Evolutionary conservation across 2,797 vertebrate genomes (phyloP).

Genomic region (Anguilla pacifica): DNA sequence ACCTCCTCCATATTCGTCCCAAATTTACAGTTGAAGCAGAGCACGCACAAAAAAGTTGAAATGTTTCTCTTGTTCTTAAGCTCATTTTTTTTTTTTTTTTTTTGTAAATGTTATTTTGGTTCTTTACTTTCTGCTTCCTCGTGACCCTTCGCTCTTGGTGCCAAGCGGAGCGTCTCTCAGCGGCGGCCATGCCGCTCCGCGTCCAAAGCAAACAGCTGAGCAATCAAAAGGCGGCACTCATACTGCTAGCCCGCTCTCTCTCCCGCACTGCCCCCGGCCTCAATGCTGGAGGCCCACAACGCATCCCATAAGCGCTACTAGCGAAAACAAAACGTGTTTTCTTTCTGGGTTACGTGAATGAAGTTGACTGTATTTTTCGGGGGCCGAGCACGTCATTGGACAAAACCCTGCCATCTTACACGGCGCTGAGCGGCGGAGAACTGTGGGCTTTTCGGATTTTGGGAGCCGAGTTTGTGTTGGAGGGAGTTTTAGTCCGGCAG

Average conservation of each 20-base stretch:
- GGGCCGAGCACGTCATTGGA: background rate
- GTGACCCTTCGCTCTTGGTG: background rate
- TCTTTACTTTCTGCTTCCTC: background rate
- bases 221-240: conserved; percentile 53
- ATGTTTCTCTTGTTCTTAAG: background rate
- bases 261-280: conserved; percentile 14
- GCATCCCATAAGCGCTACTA: conserved; percentile 37
- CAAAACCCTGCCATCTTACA: background rate
- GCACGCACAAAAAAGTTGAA: background rate
- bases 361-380: background rate
- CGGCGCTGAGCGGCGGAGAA: background rate
- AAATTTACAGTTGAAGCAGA: background rate
- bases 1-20: background rate
- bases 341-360: background rate
- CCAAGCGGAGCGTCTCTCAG: conserved; percentile 28
- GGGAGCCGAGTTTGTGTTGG: conserved; percentile 62
- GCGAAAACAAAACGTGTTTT: background rate
- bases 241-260: conserved; percentile 36
- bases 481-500: background rate
- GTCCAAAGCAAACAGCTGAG: conserved; percentile 58
- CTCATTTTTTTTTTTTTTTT: background rate
- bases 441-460: conserved; percentile 41
- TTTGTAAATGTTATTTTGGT: background rate
- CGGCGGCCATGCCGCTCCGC: conserved; percentile 37
- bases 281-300: conserved; percentile 35